phyloP scores from a whole-genome alignment of 1,140 invertebrate species.

The Hestina assimilis region DNA sequence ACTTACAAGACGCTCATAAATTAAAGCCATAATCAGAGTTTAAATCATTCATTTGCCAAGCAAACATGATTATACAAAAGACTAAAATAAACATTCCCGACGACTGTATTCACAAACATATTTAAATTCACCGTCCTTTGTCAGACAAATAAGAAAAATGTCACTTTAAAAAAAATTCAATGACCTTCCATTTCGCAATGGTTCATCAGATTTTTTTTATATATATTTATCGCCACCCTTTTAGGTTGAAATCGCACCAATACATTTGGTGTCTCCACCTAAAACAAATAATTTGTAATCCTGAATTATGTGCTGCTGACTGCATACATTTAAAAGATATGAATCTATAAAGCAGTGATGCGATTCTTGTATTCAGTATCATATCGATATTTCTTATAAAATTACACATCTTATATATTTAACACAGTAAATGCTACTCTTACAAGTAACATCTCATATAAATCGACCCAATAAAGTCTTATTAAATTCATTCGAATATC shows the following conservation, averaged over 20 bases:
- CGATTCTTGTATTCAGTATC: constrained; percentile 16
- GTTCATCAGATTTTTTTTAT: constrained; percentile 62
- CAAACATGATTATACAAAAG: constrained; percentile 47
- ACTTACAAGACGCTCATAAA: constrained; percentile 41
- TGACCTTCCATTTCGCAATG: constrained; percentile 57
- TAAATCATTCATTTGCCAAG: constrained; percentile 67
- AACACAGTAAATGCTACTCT: too few relatives aligned
- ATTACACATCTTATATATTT: neutral
- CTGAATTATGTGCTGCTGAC: constrained; percentile 76
- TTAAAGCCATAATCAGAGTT: constrained; percentile 47
- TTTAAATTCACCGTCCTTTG: constrained; percentile 58
- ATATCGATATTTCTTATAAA: constrained; percentile 55
- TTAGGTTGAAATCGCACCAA: constrained; percentile 58
- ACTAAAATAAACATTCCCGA: constrained; percentile 49
- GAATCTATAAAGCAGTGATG: constrained; percentile 70
- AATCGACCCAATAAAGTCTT: too few relatives aligned
- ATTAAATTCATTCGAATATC: too few relatives aligned
- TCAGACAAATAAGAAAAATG: constrained; percentile 65
- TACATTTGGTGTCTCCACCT: constrained; percentile 69
- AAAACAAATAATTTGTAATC: constrained; percentile 78
- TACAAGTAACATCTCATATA: too few relatives aligned
- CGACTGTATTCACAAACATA: constrained; percentile 57
- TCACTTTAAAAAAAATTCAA: constrained; percentile 47
- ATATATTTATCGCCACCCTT: constrained; percentile 66
- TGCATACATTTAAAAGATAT: constrained; percentile 77